Evolutionary conservation across 1,140 invertebrate species (phyloP).

Genomic region (Lanistes nyassanus): DNA sequence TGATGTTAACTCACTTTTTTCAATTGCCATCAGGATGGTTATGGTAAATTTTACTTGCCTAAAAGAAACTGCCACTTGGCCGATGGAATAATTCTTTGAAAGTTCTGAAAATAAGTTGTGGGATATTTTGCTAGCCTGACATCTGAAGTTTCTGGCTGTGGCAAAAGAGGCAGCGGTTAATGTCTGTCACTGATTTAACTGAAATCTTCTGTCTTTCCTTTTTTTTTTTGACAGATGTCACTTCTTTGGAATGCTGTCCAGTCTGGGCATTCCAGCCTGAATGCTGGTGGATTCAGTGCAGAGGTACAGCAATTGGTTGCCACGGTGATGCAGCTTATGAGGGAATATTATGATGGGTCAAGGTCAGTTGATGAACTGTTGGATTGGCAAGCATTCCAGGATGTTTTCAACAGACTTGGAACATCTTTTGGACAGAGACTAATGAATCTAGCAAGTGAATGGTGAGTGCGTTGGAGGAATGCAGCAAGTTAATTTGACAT

Average conservation of each 20-base stretch:
- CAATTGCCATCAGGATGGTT: too few relatives aligned
- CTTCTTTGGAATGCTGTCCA: constrained; percentile 14
- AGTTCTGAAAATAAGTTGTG: too few relatives aligned
- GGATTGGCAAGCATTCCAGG: constrained; percentile 24
- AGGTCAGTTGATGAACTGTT: constrained; percentile 22
- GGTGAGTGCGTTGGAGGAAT: constrained; percentile 8
- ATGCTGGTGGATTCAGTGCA: constrained; percentile 1
- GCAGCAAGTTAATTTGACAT: neutral
- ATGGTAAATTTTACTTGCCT: too few relatives aligned
- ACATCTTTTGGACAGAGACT: constrained; percentile 21
- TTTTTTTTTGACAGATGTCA: constrained; percentile 12
- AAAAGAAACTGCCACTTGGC: too few relatives aligned
- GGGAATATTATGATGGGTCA: constrained; percentile 15
- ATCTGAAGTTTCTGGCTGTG: too few relatives aligned
- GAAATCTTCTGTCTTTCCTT: neutral
- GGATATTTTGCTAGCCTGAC: too few relatives aligned
- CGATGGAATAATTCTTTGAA: too few relatives aligned
- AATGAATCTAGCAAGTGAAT: constrained; percentile 15
- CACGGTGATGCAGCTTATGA: constrained; percentile 13
- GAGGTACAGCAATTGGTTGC: constrained; percentile 24
- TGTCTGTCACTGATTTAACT: too few relatives aligned
- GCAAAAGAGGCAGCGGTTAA: too few relatives aligned
- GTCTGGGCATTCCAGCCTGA: constrained; percentile 18
- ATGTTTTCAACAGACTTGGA: constrained; percentile 21
- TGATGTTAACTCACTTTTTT: too few relatives aligned